Percentiles rank a stretch among this genome's conserved stretches.
Conservation (phyloP, 2,113 vertebrate genomes). For the Centropristis striata region DNA sequence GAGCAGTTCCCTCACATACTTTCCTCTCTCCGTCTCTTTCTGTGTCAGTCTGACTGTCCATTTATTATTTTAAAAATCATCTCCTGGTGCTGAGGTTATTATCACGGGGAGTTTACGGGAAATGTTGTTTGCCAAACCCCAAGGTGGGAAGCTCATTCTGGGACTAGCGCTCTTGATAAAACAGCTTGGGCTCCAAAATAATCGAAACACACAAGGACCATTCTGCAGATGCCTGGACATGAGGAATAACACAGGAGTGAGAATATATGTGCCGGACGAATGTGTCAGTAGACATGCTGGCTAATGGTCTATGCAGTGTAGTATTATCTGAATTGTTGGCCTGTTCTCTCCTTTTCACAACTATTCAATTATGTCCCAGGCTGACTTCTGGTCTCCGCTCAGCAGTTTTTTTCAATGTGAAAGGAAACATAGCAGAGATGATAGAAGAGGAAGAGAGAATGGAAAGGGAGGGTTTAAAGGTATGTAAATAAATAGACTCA, state of each 20-base stretch:
- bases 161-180: slow-evolving; percentile 57
- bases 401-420: slow-evolving; percentile 12
- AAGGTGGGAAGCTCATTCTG: slow-evolving; percentile 50
- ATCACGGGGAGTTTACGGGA: slow-evolving; percentile 42
- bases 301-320: slow-evolving; percentile 35
- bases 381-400: slow-evolving; percentile 38
- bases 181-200: slow-evolving; percentile 66
- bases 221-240: slow-evolving; percentile 38
- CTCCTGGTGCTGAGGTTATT: slow-evolving; percentile 43
- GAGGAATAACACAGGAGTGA: slow-evolving; percentile 55
- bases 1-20: slow-evolving; percentile 18
- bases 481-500: neutral
- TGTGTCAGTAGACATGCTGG: slow-evolving; percentile 56
- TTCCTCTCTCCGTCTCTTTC: slow-evolving; percentile 11
- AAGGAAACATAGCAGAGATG: slow-evolving; percentile 27
- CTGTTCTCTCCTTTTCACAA: slow-evolving; percentile 43
- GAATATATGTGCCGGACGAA: slow-evolving; percentile 61
- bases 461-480: neutral
- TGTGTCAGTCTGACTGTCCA: slow-evolving; percentile 22
- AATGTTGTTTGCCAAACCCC: slow-evolving; percentile 43
- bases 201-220: slow-evolving; percentile 34
- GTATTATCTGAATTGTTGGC: slow-evolving; percentile 53
- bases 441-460: neutral
- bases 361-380: slow-evolving; percentile 50
- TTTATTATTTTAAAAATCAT: slow-evolving; percentile 54